Conservation (phyloP, 1,140 invertebrate species). For the Drosophila littoralis region DNA sequence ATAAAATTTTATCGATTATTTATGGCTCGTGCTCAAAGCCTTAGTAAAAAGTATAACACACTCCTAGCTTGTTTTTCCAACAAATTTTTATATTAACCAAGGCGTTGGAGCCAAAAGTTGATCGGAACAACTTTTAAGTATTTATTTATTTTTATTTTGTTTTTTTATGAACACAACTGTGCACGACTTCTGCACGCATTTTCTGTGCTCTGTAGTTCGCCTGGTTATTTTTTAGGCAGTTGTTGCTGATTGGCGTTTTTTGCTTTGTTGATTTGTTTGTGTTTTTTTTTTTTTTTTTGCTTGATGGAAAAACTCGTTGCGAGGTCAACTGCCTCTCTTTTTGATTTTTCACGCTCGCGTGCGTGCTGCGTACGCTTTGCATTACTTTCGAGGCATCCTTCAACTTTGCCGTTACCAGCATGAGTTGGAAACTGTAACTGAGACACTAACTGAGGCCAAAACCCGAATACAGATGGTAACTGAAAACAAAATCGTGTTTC, state of each 20-base stretch:
- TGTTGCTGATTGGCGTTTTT: conserved; percentile 27
- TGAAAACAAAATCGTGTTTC: conserved; percentile 62
- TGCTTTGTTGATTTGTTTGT: conserved; percentile 32
- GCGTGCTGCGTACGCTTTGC: conserved; percentile 55
- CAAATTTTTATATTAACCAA: background rate
- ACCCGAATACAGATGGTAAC: conserved; percentile 59
- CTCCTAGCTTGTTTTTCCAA: background rate
- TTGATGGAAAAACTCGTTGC: conserved; percentile 70
- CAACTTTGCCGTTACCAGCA: conserved; percentile 57
- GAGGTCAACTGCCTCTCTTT: conserved; percentile 80
- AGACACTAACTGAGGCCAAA: conserved; percentile 57
- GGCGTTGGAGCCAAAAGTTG: conserved; percentile 43
- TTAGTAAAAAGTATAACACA: background rate
- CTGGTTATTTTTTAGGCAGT: conserved; percentile 34
- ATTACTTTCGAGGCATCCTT: conserved; percentile 75
- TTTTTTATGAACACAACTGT: conserved; percentile 7
- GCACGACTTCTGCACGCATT: conserved; percentile 78
- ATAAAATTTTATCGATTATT: background rate
- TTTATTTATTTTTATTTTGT: conserved; percentile 22
- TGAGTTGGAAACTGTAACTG: conserved; percentile 23
- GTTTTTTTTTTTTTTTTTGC: conserved; percentile 9
- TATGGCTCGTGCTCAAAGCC: background rate
- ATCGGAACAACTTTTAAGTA: conserved; percentile 63
- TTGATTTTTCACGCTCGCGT: conserved; percentile 66
- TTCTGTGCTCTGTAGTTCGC: conserved; percentile 63